Conservation (phyloP, 2,888 invertebrate genomes). For the Apamea anceps region DNA sequence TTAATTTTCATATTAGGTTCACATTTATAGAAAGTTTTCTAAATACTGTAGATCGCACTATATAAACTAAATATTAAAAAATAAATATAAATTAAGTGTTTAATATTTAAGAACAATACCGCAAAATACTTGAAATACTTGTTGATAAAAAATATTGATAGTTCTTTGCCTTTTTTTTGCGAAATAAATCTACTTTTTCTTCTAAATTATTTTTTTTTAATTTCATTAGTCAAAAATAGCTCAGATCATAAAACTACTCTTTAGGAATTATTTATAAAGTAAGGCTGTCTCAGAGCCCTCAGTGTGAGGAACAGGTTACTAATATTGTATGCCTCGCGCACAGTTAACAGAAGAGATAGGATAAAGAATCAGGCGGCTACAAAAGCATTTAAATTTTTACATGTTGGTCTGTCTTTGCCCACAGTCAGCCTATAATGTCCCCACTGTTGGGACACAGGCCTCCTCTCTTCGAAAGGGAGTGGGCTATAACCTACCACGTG, state of each 20-base stretch:
- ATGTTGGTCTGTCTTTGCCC: neutral
- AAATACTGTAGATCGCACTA: slow-evolving; percentile 30
- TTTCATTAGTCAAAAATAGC: slow-evolving; percentile 2
- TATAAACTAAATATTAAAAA: slow-evolving; percentile 3
- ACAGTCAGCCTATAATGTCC: too few relatives aligned
- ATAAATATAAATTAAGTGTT: neutral
- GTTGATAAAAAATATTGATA: slow-evolving; percentile 10
- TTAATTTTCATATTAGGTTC: neutral
- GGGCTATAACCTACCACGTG: neutral
- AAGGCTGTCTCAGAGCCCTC: neutral
- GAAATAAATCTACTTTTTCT: slow-evolving; percentile 6
- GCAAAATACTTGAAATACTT: slow-evolving; percentile 44
- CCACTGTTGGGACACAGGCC: too few relatives aligned
- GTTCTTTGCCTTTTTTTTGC: neutral
- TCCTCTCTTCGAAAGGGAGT: neutral
- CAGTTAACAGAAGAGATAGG: neutral
- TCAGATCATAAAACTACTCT: slow-evolving; percentile 48
- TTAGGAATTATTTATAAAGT: neutral
- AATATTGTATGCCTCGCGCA: neutral
- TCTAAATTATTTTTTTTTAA: neutral
- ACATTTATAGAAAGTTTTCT: slow-evolving; percentile 18
- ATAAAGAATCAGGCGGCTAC: neutral
- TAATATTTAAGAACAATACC: slow-evolving; percentile 30
- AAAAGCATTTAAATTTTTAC: neutral
- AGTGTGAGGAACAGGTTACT: neutral